Evolutionary conservation across 2,113 vertebrate genomes (phyloP), one percentile per base, ranked within the genome.

Genomic region (Spilogale gracilis): DNA sequence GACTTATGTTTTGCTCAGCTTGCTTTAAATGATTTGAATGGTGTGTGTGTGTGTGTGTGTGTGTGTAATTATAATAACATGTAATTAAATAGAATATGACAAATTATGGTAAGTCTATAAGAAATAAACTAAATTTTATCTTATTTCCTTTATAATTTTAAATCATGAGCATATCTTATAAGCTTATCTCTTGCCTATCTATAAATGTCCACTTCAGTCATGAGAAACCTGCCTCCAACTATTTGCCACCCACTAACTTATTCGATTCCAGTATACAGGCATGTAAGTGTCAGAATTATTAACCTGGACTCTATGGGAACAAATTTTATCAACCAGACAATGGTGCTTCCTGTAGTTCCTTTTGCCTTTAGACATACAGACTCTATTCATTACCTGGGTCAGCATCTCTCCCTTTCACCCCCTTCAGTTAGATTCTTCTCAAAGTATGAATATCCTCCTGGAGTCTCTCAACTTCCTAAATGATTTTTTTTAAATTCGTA

Each of bases 131-230:
- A 90, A 90, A 80, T 45, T 74, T 79, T 1, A 78, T 63, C 69
- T 69, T 58, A 52, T 87, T 89, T 79, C 16, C 32, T 94, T 86
- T 89, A 45, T 71, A 27, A 21, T 61, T 96, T 56, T 13, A 80
- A 94, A 90, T 52, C 69, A 50, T 63, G 23, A 95, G 30, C 63
- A 5, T 43, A 32, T 91, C 43, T 89, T 48, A 52, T 30, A 45
- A 84, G 45, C 73, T 25, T 80, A 18, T 10, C 10, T 14, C 65
- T 81, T 61, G 13, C 50, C 78, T 78, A 23, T 52, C 17, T 78
- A 11, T 85, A 60, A 50, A 60, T 65, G 73, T 45, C 60, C 67
- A 38, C 50, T 82, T 21, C 27, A 56, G 2, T 87, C 63, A 5
- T 73, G 38, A 88, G 54, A 52, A 95, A 63, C 12, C 58, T 27